Conservation (phyloP, 2,888 invertebrate genomes). For the Nemoura dubitans region DNA sequence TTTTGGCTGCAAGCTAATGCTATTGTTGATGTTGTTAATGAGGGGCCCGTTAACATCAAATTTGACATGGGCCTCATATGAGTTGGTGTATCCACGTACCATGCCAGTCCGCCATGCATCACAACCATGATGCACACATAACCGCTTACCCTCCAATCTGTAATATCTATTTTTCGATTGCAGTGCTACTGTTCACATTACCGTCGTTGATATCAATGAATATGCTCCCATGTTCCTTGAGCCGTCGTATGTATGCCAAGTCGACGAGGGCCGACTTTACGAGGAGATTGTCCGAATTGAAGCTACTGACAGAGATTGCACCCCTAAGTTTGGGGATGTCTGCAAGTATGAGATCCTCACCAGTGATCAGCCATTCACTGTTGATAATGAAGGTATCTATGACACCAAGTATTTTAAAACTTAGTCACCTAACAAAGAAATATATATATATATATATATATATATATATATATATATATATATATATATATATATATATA, state of each 20-base stretch:
- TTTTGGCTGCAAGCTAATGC: too few species aligned
- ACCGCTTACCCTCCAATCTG: background rate
- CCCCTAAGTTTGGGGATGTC: conserved; percentile 93
- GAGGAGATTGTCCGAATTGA: conserved; percentile 91
- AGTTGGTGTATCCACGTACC: too few species aligned
- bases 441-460: too few species aligned
- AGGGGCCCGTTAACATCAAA: too few species aligned
- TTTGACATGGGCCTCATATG: too few species aligned
- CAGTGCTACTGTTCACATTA: conserved; percentile 93
- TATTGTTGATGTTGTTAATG: too few species aligned
- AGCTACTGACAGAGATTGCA: conserved; percentile 93
- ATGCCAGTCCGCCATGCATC: too few species aligned
- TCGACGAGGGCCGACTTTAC: conserved; percentile 90
- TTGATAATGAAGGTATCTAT: conserved; percentile 85
- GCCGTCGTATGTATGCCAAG: conserved; percentile 87
- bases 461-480: too few species aligned
- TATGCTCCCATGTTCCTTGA: conserved; percentile 92
- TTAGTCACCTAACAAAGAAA: too few species aligned
- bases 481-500: too few species aligned
- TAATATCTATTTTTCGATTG: too few species aligned
- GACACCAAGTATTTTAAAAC: background rate
- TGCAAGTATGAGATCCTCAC: conserved; percentile 98
- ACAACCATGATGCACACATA: too few species aligned
- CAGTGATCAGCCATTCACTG: conserved; percentile 87
- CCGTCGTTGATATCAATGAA: conserved; percentile 95